Conservation (phyloP, 2,888 invertebrate genomes). For the Eupithecia vulgata region DNA sequence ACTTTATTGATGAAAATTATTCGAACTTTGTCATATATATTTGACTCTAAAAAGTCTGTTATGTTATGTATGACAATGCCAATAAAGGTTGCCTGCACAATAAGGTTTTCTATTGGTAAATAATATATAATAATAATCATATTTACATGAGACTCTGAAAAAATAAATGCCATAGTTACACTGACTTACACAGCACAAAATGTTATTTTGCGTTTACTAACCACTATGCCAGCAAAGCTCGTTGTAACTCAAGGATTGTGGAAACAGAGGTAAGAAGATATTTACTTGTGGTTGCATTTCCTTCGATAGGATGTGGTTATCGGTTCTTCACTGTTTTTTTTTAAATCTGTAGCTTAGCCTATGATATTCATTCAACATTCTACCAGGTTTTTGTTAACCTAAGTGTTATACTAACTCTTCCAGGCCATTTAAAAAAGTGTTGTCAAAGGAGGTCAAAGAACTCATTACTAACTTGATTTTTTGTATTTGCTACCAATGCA, state of each 20-base stretch:
- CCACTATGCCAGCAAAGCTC: background rate
- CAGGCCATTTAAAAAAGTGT: no score
- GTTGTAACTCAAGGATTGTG: constrained; percentile 25
- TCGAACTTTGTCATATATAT: no score
- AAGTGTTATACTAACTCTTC: no score
- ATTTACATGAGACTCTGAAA: no score
- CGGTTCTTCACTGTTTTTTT: constrained; percentile 7
- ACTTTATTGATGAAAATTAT: no score
- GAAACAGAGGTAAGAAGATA: constrained; percentile 26
- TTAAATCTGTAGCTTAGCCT: background rate
- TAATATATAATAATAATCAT: no score
- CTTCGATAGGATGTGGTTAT: constrained; percentile 17
- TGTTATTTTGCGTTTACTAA: background rate
- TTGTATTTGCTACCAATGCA: background rate
- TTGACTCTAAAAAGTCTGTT: no score
- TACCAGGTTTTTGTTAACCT: background rate
- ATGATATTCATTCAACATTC: background rate
- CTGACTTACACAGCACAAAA: background rate
- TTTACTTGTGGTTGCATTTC: constrained; percentile 19
- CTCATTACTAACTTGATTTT: background rate
- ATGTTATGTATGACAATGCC: no score
- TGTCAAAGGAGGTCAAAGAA: no score
- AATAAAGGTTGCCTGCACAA: no score
- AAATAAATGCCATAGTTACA: no score
- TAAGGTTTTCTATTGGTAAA: no score